Conservation (phyloP, 2,888 invertebrate genomes). For the Drosophila basisetae region DNA sequence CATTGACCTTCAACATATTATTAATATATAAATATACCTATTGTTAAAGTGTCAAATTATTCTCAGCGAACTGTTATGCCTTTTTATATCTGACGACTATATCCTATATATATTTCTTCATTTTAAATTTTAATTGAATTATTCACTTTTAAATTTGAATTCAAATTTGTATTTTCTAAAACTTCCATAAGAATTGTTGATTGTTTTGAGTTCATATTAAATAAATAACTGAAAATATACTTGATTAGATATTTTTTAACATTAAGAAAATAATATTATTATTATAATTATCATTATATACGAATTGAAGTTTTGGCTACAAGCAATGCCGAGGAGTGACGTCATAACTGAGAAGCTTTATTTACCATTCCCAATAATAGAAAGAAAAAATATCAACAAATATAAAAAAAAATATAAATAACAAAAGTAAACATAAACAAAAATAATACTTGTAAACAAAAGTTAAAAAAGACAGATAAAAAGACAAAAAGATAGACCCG, state of each 20-base stretch:
- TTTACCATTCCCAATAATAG: no score
- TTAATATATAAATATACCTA: not conserved
- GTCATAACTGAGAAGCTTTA: no score
- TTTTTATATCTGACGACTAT: not conserved
- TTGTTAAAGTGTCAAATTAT: not conserved
- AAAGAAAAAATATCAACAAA: no score
- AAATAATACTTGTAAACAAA: no score
- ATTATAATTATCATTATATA: no score
- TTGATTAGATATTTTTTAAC: not conserved
- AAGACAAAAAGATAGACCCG: no score
- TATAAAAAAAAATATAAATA: no score
- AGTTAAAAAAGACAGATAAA: no score
- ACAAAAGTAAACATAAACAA: no score
- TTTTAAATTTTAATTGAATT: not conserved
- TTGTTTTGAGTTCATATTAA: not conserved
- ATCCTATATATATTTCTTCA: not conserved
- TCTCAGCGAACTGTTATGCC: not conserved
- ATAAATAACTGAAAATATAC: not conserved
- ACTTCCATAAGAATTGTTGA: not conserved
- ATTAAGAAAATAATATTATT: no score
- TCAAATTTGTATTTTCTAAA: not conserved
- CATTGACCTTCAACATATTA: not conserved
- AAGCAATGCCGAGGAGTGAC: no score
- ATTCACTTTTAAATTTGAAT: not conserved
- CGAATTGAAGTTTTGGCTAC: no score